Conservation (phyloP, 1,140 invertebrate genomes). For the Drosophila lowei region DNA sequence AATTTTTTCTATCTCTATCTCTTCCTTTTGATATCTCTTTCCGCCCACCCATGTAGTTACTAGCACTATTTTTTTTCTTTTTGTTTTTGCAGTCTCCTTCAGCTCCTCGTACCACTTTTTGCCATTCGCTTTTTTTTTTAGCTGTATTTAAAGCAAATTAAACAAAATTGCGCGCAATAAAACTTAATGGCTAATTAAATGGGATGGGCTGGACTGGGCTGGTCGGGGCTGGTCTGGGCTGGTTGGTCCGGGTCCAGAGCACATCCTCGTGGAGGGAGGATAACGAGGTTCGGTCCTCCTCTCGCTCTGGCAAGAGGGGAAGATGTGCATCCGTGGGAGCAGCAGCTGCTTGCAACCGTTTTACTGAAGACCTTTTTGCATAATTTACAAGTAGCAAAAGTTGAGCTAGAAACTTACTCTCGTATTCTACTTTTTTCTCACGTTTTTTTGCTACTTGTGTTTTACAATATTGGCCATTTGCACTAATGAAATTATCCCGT, state of each 20-base stretch:
- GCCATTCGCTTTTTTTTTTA: constrained; percentile 38
- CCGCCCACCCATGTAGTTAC: constrained; percentile 67
- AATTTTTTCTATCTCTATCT: constrained; percentile 15
- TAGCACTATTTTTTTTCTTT: constrained; percentile 21
- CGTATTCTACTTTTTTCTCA: constrained; percentile 1
- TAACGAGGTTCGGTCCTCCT: constrained; percentile 12
- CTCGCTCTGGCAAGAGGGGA: neutral
- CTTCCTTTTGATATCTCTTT: constrained; percentile 17
- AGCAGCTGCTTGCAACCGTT: constrained; percentile 70
- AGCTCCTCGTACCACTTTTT: constrained; percentile 19
- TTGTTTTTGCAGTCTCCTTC: neutral
- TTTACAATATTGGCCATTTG: constrained; percentile 64
- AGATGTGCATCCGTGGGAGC: constrained; percentile 35
- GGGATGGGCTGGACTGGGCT: constrained; percentile 65
- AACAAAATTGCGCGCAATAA: constrained; percentile 80
- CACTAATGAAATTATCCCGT: constrained; percentile 75
- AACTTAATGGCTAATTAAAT: constrained; percentile 81
- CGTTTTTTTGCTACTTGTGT: constrained; percentile 31
- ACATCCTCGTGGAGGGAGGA: constrained; percentile 31
- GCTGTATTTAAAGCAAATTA: constrained; percentile 80
- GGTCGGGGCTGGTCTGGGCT: constrained; percentile 64
- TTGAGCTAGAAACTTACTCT: constrained; percentile 30
- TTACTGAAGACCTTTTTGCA: constrained; percentile 69
- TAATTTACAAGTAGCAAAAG: constrained; percentile 76
- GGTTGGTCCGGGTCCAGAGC: constrained; percentile 30